Evolutionary conservation across 1,140 invertebrate genomes (phyloP).

Genomic region (Danaus plexippus): DNA sequence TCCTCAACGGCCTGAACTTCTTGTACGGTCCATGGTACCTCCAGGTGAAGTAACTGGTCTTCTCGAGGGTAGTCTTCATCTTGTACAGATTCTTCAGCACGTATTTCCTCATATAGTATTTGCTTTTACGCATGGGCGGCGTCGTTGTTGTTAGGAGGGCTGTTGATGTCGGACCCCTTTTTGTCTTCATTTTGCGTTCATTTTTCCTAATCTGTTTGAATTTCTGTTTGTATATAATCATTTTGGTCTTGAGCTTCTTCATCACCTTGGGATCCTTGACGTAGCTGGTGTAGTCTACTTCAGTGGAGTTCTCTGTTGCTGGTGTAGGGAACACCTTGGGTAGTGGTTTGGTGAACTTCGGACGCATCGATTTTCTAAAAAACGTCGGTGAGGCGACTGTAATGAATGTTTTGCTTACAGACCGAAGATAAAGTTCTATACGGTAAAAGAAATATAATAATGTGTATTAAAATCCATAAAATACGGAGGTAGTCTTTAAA

Average conservation of each 20-base stretch:
- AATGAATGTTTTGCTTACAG: no score
- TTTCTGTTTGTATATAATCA: slow-evolving; percentile 16
- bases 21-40: slow-evolving; percentile 8
- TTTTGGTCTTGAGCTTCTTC: slow-evolving; percentile 6
- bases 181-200: slow-evolving; percentile 7
- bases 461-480: no score
- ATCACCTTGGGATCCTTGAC: slow-evolving; percentile 12
- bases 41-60: slow-evolving; percentile 10
- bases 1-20: no score
- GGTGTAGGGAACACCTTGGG: no score
- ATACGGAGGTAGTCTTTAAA: no score
- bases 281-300: slow-evolving; percentile 7
- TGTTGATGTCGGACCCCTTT: slow-evolving; percentile 17
- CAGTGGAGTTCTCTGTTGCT: no score
- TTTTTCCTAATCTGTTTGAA: slow-evolving; percentile 12
- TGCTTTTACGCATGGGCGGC: slow-evolving; percentile 21
- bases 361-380: no score
- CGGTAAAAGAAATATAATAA: no score
- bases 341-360: no score
- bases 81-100: slow-evolving; percentile 17
- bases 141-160: slow-evolving; percentile 9
- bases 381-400: no score
- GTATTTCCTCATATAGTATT: slow-evolving; percentile 25
- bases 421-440: no score
- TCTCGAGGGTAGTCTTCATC: slow-evolving; percentile 17